These are phyloP conservation scores for Cherax destructor DNA, from an alignment of 1,140 invertebrate species.

Conservation along the genomic window DNA sequence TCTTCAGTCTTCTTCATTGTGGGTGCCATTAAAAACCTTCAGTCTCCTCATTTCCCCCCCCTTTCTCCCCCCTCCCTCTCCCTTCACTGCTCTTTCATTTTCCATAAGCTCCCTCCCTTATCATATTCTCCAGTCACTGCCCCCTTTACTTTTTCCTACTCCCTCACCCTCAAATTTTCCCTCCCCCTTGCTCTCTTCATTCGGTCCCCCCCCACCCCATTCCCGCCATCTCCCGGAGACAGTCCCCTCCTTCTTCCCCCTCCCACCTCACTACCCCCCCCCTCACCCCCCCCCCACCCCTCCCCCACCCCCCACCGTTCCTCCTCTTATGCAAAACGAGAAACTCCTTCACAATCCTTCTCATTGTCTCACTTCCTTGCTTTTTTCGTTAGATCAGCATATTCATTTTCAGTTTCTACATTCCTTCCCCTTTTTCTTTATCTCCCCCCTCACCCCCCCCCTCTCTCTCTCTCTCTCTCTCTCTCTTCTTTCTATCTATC, in stretches of 20 bases:
- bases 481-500: neutral
- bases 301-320: neutral
- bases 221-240: too few relatives aligned
- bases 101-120: too few relatives aligned
- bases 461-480: neutral
- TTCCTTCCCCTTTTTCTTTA: neutral
- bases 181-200: neutral
- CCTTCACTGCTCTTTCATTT: too few relatives aligned
- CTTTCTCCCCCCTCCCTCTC: too few relatives aligned
- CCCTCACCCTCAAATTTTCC: neutral
- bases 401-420: neutral
- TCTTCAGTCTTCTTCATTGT: slow-evolving; percentile 9
- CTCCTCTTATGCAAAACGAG: neutral
- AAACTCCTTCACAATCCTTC: neutral
- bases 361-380: neutral
- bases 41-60: neutral
- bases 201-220: neutral
- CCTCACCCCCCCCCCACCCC: too few relatives aligned
- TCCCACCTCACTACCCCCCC: neutral
- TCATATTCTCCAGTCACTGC: neutral
- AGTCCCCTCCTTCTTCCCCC: neutral
- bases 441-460: neutral
- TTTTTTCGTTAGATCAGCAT: neutral
- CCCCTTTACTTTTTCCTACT: neutral
- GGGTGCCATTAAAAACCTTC: neutral